Evolutionary conservation across 2,797 vertebrate genomes (phyloP), one percentile per base, ranked within the genome.

Genomic region (Brachyalestes nurse): DNA sequence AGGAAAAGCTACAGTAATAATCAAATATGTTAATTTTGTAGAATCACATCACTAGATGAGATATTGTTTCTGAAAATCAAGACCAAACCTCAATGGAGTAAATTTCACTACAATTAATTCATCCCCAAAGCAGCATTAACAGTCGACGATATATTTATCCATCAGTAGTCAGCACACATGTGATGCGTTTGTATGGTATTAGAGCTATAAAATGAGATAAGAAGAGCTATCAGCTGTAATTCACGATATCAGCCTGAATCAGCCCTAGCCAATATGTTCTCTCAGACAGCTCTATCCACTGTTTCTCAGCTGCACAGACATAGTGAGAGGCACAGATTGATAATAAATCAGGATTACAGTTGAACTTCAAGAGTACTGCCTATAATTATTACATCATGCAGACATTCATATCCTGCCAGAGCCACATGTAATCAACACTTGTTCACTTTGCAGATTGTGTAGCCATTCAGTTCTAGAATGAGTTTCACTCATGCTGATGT

Each of bases 301-400:
- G 19, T 72, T 21, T n/a, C n/a, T 23, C 66, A 47, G 45, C 42
- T 45, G 14, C 49, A 34, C 23, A 72, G 49, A 72, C 19, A 25
- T 28, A 23, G 51, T 1, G 25, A 58, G 34, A 58, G 7, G 34
- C 4, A 38, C 9, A 25, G 14, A 16, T 38, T 45, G 10, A 74
- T 16, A 74, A 55, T 34, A 74, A 42, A 58, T 60, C 72, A 60
- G 55, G 72, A 74, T 74, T 74, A 42, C 53, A 60, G n/a, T 23
- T 21, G n/a, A n/a, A 58, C 57, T 60, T 74, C 38, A 60, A 40
- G 38, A 74, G 57, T 17, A 60, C 6, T 45, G 72, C 13, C 6
- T n/a, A 17, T 73, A 60, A 74, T 74, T 60, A 74, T 74, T 45
- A 61, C 72, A 74, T 60, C 53, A 60, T 17, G 34, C 12, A 73